Evolutionary conservation across 2,888 invertebrate species (phyloP).

Genomic region (Rhorus exstirpatorius): DNA sequence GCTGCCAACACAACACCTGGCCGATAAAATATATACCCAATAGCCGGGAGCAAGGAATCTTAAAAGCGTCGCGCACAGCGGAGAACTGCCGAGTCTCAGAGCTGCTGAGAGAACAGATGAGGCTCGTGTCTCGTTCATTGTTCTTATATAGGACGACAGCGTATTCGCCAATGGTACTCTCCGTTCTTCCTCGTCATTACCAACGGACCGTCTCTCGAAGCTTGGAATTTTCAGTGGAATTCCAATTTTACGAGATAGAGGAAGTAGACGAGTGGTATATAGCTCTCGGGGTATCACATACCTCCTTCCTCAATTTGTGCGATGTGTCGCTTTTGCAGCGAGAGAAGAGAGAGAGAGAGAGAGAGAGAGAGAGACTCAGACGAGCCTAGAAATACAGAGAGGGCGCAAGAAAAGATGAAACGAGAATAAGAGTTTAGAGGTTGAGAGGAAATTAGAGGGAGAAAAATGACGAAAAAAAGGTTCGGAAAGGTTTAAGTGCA

Average conservation of each 20-base stretch:
- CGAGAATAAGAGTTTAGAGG: neutral
- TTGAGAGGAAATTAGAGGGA: neutral
- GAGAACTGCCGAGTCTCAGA: neutral
- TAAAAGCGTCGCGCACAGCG: constrained; percentile 19
- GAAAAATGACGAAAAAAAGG: too few species aligned
- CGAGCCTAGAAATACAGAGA: neutral
- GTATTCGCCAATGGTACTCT: constrained; percentile 48
- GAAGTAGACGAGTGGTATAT: constrained; percentile 26
- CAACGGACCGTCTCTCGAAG: constrained; percentile 42
- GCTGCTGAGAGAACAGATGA: too few species aligned
- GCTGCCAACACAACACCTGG: neutral
- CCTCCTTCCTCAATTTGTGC: constrained; percentile 24
- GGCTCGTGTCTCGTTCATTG: constrained; percentile 43
- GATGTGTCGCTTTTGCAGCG: constrained; percentile 61
- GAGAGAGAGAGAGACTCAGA: neutral
- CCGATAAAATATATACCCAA: neutral
- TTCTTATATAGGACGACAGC: constrained; percentile 13
- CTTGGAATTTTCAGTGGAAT: constrained; percentile 76
- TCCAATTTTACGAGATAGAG: constrained; percentile 74
- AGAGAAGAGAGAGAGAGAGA: neutral
- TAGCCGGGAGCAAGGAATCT: constrained; percentile 19
- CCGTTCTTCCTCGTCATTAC: constrained; percentile 64
- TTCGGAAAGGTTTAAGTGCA: too few species aligned
- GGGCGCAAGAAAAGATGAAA: neutral
- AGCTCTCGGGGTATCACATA: constrained; percentile 6